Base-by-base conservation (phyloP, 1,140 invertebrate species). In the Pygmarrhopalites habei region DNA sequence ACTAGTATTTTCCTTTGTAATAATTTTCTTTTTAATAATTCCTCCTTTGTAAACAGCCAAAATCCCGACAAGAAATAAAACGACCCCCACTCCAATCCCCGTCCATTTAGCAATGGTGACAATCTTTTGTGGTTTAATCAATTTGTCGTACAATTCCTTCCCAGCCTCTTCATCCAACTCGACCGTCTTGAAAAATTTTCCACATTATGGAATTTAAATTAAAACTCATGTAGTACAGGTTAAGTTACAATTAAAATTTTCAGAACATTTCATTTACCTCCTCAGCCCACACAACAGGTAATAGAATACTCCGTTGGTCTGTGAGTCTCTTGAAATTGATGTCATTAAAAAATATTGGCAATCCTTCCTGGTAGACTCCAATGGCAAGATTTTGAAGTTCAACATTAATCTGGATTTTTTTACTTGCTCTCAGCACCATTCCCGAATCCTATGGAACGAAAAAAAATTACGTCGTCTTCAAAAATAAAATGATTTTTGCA, bases 261-360 rank as follows among this genome's bases (percentile, higher is more conserved):
- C n/a, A n/a, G n/a, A n/a, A n/a, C n/a, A n/a, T n/a, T n/a, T n/a
- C n/a, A 49, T 2, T 56, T 73, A 80, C 80, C 75, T 81, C 79
- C 66, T 82, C 79, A 32, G 80, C 72, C 81, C 81, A 82, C 0
- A 81, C 39, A 28, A 81, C 58, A 0, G 81, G 81, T 61, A 81
- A 77, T 19, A 80, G 65, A 2, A 78, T 76, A 25, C 77, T n/a
- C n/a, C n/a, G n/a, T 76, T 12, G 70, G 71, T 0, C 81, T 76
- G 1, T 72, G 72, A 5, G 39, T 39, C 7, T 69, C 69, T 23
- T 81, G 67, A 35, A 78, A 19, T 0, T n/a, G n/a, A n/a, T n/a
- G n/a, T n/a, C n/a, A n/a, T n/a, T n/a, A n/a, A n/a, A n/a, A n/a
- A n/a, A n/a, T n/a, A n/a, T 19, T 71, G 0, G 75, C 71, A 15